Conservation (phyloP, 2,113 vertebrate genomes). For the Dolichotis patagonum region DNA sequence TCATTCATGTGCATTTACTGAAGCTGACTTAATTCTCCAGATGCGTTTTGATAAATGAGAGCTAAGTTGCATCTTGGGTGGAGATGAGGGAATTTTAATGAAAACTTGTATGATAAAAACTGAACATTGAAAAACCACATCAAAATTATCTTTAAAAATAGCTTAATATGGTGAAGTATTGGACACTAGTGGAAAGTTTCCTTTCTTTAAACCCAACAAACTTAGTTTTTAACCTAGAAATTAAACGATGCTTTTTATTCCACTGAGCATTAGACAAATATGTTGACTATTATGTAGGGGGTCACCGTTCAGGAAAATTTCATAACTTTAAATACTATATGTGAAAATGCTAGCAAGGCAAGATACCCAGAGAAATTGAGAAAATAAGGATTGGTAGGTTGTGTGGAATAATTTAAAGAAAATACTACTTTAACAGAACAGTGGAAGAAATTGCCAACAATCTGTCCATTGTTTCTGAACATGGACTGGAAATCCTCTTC, state of each 20-base stretch:
- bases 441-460: neutral
- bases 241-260: neutral
- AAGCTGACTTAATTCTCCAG: neutral
- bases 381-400: neutral
- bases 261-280: neutral
- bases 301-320: neutral
- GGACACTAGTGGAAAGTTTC: neutral
- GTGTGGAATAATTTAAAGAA: neutral
- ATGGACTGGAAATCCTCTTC: constrained; percentile 10
- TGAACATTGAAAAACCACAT: neutral
- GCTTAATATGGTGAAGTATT: neutral
- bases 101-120: neutral
- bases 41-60: neutral
- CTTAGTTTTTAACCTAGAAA: neutral
- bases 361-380: neutral
- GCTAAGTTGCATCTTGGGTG: neutral
- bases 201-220: neutral
- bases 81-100: neutral
- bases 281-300: neutral
- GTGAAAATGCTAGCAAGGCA: neutral
- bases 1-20: neutral
- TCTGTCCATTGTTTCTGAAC: neutral
- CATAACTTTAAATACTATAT: neutral
- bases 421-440: neutral
- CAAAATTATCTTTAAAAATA: neutral